phyloP scores from a whole-genome alignment of 2,113 vertebrate genomes.

The Phainopepla nitens region DNA sequence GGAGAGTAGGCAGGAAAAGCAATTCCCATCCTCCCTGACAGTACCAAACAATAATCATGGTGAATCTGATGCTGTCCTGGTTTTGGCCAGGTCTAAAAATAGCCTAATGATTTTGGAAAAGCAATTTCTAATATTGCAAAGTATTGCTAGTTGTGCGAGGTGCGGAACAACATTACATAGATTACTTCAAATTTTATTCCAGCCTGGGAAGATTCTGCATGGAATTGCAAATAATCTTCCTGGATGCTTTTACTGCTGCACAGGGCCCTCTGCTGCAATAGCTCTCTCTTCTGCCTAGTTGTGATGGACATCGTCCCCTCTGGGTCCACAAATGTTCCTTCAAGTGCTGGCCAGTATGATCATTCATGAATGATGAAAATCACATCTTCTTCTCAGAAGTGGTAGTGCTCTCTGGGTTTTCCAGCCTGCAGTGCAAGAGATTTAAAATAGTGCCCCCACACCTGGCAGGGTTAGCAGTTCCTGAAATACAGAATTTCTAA shows the following conservation, averaged over 20 bases:
- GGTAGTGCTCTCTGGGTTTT: neutral
- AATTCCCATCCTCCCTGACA: neutral
- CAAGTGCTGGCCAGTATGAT: neutral
- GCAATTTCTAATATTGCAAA: constrained; percentile 13
- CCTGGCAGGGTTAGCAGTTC: neutral
- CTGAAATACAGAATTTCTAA: neutral
- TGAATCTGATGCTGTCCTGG: neutral
- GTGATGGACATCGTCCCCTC: neutral
- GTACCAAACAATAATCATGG: neutral
- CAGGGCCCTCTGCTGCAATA: neutral
- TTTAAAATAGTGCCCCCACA: neutral
- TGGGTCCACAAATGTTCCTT: neutral
- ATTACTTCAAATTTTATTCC: constrained; percentile 26
- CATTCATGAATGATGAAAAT: neutral
- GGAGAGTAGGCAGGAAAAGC: neutral
- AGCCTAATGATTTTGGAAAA: neutral
- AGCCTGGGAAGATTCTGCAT: neutral
- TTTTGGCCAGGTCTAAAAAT: neutral
- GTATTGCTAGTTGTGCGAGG: neutral
- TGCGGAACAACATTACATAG: neutral
- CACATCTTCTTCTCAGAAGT: neutral
- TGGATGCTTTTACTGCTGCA: neutral
- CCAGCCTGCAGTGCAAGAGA: neutral
- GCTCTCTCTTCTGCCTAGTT: neutral
- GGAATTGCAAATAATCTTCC: constrained; percentile 6